A percentile compares a stretch with the other conserved stretches of the same genome.
Conservation (phyloP, 2,113 vertebrate species). For the Pseudonaja textilis region DNA sequence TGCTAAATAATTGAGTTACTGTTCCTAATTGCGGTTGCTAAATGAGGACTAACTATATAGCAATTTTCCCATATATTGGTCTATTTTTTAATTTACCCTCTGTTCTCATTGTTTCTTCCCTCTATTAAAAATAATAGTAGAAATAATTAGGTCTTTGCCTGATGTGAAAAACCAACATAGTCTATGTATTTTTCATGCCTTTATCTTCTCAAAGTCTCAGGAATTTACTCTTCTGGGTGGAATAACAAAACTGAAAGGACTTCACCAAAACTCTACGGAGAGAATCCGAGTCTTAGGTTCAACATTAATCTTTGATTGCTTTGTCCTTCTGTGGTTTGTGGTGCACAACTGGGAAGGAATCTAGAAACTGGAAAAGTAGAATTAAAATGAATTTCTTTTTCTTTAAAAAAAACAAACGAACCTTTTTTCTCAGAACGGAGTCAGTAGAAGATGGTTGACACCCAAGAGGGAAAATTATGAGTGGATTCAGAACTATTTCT, state of each 20-base stretch:
- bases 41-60: too few relatives aligned
- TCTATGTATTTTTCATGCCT: neutral
- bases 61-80: too few relatives aligned
- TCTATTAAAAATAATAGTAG: neutral
- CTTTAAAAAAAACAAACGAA: neutral
- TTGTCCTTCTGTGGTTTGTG: neutral
- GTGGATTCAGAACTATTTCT: neutral
- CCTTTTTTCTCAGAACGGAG: neutral
- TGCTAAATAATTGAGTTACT: too few relatives aligned
- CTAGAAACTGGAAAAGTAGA: neutral
- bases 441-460: neutral
- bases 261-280: conserved; percentile 4
- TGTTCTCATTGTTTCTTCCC: neutral
- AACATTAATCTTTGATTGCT: conserved; percentile 25
- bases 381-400: neutral
- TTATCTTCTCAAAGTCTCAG: neutral
- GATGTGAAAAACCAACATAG: neutral
- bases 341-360: neutral
- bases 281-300: conserved; percentile 7
- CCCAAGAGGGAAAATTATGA: conserved; percentile 2
- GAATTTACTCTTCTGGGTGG: neutral
- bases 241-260: conserved; percentile 7
- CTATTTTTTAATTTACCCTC: neutral
- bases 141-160: neutral
- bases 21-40: too few relatives aligned